phyloP scores from a whole-genome alignment of 2,113 vertebrate genomes.

The Misgurnus mizolepis region DNA sequence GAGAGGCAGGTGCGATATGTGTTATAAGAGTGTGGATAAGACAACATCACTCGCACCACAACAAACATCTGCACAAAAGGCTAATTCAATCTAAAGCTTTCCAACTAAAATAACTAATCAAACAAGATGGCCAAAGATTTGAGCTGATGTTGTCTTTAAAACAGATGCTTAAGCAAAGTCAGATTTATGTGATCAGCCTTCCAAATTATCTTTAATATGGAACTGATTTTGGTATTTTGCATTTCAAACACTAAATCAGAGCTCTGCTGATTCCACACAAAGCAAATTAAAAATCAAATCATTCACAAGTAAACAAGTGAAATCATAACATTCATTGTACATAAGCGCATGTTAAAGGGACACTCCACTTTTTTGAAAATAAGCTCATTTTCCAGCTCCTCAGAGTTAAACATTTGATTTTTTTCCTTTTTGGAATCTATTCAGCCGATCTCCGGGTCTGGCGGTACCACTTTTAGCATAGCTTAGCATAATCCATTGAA shows the following conservation, averaged over 20 bases:
- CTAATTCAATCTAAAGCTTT: too few species aligned
- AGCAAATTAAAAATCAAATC: conserved; percentile 2
- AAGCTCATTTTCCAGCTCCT: too few species aligned
- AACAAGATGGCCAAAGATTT: background rate
- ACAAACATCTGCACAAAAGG: background rate
- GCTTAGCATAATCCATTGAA: too few species aligned
- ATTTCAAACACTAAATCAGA: conserved; percentile 9
- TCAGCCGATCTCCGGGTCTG: too few species aligned
- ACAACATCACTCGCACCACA: background rate
- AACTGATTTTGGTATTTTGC: conserved; percentile 1
- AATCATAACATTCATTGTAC: conserved; percentile 2
- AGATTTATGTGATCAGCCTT: background rate
- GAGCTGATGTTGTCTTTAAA: background rate
- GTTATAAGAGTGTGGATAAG: too few species aligned
- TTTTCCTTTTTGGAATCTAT: too few species aligned
- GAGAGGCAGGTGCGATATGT: too few species aligned
- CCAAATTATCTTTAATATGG: background rate
- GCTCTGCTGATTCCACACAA: conserved; percentile 11
- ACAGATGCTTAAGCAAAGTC: background rate
- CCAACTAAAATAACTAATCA: background rate
- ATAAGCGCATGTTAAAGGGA: background rate
- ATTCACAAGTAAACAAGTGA: background rate
- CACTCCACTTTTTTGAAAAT: too few species aligned
- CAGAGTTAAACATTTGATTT: too few species aligned
- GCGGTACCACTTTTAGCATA: too few species aligned